A percentile compares a stretch with the other conserved stretches of the same genome.
Evolutionary conservation across 2,888 invertebrate genomes (phyloP).

Genomic region (Thymelicus acteon): DNA sequence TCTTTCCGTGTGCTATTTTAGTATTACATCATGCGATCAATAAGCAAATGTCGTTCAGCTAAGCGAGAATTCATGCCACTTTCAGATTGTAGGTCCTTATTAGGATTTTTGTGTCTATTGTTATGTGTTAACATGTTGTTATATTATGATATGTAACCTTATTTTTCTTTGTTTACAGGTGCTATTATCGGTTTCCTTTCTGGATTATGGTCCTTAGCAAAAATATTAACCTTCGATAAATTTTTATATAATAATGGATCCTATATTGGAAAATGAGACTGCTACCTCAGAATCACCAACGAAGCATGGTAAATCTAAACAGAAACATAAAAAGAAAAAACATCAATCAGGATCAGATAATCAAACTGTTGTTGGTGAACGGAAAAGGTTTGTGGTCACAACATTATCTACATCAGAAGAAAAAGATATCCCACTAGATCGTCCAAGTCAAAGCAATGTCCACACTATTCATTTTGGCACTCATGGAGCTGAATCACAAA

Average conservation of each 20-base stretch:
- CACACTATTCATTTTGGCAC: slow-evolving; percentile 82
- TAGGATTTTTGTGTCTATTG: too few relatives aligned
- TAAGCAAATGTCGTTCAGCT: background rate
- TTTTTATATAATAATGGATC: slow-evolving; percentile 69
- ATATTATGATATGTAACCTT: slow-evolving; percentile 33
- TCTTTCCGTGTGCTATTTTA: background rate
- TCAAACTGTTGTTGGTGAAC: slow-evolving; percentile 76
- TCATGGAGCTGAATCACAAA: slow-evolving; percentile 75
- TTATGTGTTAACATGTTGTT: too few relatives aligned
- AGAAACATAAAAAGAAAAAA: slow-evolving; percentile 76
- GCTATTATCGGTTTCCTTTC: slow-evolving; percentile 51
- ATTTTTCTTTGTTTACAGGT: slow-evolving; percentile 66
- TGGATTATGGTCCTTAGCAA: slow-evolving; percentile 69
- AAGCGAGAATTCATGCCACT: background rate
- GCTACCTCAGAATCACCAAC: slow-evolving; percentile 69
- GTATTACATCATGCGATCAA: slow-evolving; percentile 1
- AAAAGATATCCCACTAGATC: slow-evolving; percentile 62
- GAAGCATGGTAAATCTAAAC: slow-evolving; percentile 74
- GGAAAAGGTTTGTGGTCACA: slow-evolving; percentile 76
- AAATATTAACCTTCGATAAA: slow-evolving; percentile 53
- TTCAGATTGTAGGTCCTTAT: too few relatives aligned
- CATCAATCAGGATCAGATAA: slow-evolving; percentile 61
- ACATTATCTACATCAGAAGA: slow-evolving; percentile 69
- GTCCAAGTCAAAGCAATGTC: slow-evolving; percentile 68
- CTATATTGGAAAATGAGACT: slow-evolving; percentile 81